Percentiles rank a stretch among this genome's conserved stretches.
phyloP scores from a whole-genome alignment of 2,797 vertebrate genomes.

The Champsocephalus esox region DNA sequence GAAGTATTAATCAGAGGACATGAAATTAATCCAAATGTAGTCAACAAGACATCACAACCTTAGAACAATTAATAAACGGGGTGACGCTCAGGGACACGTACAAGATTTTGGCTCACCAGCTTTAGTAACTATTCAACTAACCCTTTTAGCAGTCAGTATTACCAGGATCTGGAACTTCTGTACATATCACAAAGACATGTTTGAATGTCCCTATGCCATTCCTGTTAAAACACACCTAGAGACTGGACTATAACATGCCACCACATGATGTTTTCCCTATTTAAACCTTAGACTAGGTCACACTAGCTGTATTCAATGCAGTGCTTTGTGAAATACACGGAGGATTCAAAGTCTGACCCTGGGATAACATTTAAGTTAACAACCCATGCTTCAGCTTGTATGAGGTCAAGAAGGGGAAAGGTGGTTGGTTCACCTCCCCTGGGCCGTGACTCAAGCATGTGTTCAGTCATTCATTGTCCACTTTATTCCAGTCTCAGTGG shows the following conservation, averaged over 20 bases:
- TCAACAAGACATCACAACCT: slow-evolving; percentile 20
- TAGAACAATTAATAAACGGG: background rate
- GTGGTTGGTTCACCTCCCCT: background rate
- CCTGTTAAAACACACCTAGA: background rate
- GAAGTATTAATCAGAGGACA: slow-evolving; percentile 41
- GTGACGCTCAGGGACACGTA: background rate
- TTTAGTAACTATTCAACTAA: background rate
- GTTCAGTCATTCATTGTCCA: slow-evolving; percentile 4
- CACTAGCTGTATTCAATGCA: slow-evolving; percentile 2
- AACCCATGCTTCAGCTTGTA: slow-evolving; percentile 1
- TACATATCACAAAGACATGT: background rate
- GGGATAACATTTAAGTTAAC: slow-evolving; percentile 20
- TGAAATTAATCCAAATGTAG: slow-evolving; percentile 20
- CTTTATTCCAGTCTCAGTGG: background rate
- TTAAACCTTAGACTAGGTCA: slow-evolving; percentile 1
- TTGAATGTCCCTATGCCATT: background rate
- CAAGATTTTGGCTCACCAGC: background rate
- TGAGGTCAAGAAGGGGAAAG: background rate
- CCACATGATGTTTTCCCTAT: no score
- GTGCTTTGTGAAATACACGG: slow-evolving; percentile 12
- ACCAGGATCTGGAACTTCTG: background rate
- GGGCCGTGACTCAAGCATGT: slow-evolving; percentile 1
- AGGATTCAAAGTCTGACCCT: slow-evolving; percentile 1
- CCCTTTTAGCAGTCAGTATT: background rate
- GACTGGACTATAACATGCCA: background rate